phyloP scores from a whole-genome alignment of 92 coral and sea anemone genomes.

The Chrysogorgia sp. region DNA sequence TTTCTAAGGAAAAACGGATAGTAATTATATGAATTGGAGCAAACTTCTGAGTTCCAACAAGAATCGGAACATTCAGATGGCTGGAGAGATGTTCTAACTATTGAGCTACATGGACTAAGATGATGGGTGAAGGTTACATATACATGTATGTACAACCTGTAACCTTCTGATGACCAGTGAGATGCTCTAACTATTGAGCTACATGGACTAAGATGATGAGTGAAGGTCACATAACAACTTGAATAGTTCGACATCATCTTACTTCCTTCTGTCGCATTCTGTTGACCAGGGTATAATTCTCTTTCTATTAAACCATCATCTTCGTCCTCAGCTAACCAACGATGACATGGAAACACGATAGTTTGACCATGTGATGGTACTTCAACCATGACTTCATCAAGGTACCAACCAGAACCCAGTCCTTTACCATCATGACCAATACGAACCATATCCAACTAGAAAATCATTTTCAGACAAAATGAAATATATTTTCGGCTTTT shows the following conservation, averaged over 20 bases:
- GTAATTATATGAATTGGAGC: background rate
- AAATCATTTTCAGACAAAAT: background rate
- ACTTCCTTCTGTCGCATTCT: constrained; percentile 69
- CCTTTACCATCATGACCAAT: constrained; percentile 93
- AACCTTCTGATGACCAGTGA: too few relatives aligned
- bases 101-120: too few relatives aligned
- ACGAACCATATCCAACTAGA: constrained; percentile 78
- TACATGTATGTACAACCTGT: too few relatives aligned
- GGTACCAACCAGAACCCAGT: constrained; percentile 83
- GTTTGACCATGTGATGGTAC: constrained; percentile 93
- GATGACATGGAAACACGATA: constrained; percentile 92
- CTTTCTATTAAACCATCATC: constrained; percentile 94
- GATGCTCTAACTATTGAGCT: too few relatives aligned
- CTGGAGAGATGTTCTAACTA: too few relatives aligned
- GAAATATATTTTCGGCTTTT: background rate
- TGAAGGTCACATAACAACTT: background rate
- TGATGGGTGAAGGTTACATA: too few relatives aligned
- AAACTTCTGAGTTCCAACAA: background rate
- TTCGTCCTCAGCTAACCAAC: constrained; percentile 94
- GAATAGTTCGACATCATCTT: constrained; percentile 13
- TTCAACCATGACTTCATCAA: constrained; percentile 84
- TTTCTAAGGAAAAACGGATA: constrained; percentile 53
- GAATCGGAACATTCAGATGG: background rate
- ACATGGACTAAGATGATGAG: too few relatives aligned
- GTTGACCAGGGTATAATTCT: constrained; percentile 79